A percentile compares a stretch with the other conserved stretches of the same genome.
phyloP scores from a whole-genome alignment of 1,140 invertebrate species.

The Oncopodura yosiiana region DNA sequence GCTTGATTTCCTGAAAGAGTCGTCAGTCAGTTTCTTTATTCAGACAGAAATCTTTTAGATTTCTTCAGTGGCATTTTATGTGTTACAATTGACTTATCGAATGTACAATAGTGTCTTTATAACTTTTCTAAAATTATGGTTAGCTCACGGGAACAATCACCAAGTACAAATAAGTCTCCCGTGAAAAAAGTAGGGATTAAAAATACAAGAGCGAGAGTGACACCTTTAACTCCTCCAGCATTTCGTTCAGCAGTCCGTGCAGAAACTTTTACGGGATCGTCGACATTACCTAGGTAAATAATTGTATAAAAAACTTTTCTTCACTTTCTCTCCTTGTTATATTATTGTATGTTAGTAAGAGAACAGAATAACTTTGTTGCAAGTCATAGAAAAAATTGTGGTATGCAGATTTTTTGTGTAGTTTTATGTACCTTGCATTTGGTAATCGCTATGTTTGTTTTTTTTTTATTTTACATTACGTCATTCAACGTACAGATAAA shows the following conservation, averaged over 20 bases:
- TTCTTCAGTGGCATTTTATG: too few species aligned
- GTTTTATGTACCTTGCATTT: neutral
- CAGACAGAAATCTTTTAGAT: too few species aligned
- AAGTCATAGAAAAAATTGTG: neutral
- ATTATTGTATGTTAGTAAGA: neutral
- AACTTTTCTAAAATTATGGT: slow-evolving; percentile 12
- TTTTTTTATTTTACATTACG: slow-evolving; percentile 6
- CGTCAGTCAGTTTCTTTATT: too few species aligned
- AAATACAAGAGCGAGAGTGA: slow-evolving; percentile 3
- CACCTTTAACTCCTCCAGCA: slow-evolving; percentile 9
- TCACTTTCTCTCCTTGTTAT: neutral
- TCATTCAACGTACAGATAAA: too few species aligned
- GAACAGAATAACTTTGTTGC: neutral
- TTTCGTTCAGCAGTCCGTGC: slow-evolving; percentile 1
- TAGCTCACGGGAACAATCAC: slow-evolving; percentile 21
- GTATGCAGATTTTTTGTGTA: neutral
- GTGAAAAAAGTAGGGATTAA: neutral
- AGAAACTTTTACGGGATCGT: slow-evolving; percentile 23
- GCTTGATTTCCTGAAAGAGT: too few species aligned
- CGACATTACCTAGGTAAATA: slow-evolving; percentile 14
- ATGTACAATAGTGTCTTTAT: neutral
- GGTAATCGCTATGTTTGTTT: neutral
- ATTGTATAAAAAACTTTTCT: neutral
- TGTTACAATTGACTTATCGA: neutral
- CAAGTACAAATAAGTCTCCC: slow-evolving; percentile 8